Conservation (phyloP, 2,113 vertebrate genomes). For the Bos indicus region DNA sequence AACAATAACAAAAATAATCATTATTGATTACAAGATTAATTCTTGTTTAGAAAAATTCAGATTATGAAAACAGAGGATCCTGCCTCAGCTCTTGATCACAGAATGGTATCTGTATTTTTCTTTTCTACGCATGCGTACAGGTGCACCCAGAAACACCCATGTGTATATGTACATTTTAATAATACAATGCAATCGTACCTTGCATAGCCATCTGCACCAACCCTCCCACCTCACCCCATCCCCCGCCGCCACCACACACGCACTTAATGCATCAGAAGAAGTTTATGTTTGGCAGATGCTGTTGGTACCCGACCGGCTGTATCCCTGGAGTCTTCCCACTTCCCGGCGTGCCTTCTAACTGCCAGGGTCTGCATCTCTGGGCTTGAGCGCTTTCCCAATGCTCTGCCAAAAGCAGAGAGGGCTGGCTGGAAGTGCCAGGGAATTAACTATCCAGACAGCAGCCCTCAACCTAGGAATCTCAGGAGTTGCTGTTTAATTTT, state of each 20-base stretch:
- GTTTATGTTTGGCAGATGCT: not conserved
- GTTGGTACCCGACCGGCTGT: not conserved
- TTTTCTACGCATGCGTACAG: not conserved
- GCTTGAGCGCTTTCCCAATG: not conserved
- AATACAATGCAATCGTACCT: not conserved
- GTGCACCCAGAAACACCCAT: not conserved
- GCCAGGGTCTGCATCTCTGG: not conserved
- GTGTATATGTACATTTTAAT: not conserved
- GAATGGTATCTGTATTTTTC: not conserved
- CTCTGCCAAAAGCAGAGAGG: not conserved
- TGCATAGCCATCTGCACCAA: not conserved
- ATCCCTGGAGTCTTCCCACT: not conserved
- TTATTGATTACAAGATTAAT: not conserved
- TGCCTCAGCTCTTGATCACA: not conserved
- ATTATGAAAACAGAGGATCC: not conserved
- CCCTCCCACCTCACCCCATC: not conserved
- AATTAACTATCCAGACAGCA: not conserved
- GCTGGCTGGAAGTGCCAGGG: not conserved
- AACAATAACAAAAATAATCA: not conserved
- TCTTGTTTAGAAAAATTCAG: not conserved
- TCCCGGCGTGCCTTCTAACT: not conserved
- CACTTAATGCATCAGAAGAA: not conserved
- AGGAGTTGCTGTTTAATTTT: not conserved
- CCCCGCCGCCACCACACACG: accelerated
- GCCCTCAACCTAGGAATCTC: not conserved